Evolutionary conservation across 1,140 invertebrate genomes (phyloP), one percentile per base, ranked within the genome.

Genomic region (Amyelois transitella): DNA sequence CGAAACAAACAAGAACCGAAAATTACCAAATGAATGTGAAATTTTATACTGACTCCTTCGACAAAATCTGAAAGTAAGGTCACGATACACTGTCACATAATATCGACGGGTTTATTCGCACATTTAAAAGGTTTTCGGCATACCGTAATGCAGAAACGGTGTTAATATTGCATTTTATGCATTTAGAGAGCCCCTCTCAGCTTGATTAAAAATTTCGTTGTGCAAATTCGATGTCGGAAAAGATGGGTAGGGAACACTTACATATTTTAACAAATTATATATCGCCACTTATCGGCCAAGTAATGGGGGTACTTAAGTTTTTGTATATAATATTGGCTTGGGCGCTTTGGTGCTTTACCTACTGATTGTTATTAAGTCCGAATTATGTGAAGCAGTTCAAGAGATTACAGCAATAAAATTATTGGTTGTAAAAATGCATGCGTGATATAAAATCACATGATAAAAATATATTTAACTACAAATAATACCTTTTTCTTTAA

Each of bases 121-220:
- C 62, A 64, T 72, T 77, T 60, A 68, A 66, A 62, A 51, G 54
- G 64, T 73, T 76, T 82, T 81, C 66, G 66, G 72, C 60, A 64
- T 57, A 75, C 69, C 69, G 74, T 82, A 79, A 84, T 80, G 75
- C 72, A 74, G 61, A 69, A 79, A 75, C 70, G 69, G 78, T 81
- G 79, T 85, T 81, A 81, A 83, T 69, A 82, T 73, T 72, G 74
- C 69, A 76, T 75, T 79, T 81, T 79, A 85, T 75, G 69, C 55
- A 66, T 60, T 61, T 60, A 60, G 62, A 56, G 63, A 72, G 56
- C 66, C 50, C 54, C 58, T 58, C 64, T 68, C 51, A 38, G 56
- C 62, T 72, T 81, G 75, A 83, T 85, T 81, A 77, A 78, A n/a
- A 75, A 81, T 80, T 77, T 75, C 69, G 49, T 60, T 53, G 49